A percentile compares a stretch with the other conserved stretches of the same genome.
Evolutionary conservation across 1,140 invertebrate species (phyloP).

Genomic region (Drosophila truncata): DNA sequence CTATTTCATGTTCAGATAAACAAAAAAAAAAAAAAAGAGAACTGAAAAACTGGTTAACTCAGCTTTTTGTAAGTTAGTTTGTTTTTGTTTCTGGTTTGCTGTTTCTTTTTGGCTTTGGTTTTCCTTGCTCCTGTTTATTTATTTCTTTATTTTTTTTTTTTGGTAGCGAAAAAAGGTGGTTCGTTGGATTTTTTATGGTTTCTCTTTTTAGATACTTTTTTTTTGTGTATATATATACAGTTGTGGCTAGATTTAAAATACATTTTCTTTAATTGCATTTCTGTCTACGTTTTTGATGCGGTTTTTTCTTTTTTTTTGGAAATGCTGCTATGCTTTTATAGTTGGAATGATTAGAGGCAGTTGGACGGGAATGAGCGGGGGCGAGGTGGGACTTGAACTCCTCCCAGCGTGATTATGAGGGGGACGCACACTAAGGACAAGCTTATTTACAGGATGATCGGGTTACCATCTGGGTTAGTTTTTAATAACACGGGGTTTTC

Average conservation of each 20-base stretch:
- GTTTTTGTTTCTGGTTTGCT: conserved; percentile 41
- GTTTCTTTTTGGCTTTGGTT: conserved; percentile 51
- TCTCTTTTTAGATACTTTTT: conserved; percentile 45
- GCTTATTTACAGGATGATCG: conserved; percentile 78
- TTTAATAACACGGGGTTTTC: conserved; percentile 15
- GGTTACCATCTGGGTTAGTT: conserved; percentile 29
- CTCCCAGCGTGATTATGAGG: conserved; percentile 53
- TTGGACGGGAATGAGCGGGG: conserved; percentile 1
- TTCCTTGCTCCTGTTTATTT: conserved; percentile 25
- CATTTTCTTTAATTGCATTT: conserved; percentile 66
- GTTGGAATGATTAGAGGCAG: conserved; percentile 32
- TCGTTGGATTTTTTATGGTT: conserved; percentile 77
- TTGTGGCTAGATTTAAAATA: conserved; percentile 63
- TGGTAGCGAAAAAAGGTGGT: conserved; percentile 81
- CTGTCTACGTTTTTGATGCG: conserved; percentile 56
- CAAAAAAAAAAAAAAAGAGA: conserved; percentile 4
- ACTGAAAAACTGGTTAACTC: conserved; percentile 32
- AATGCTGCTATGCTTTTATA: conserved; percentile 67
- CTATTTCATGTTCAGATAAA: conserved; percentile 32
- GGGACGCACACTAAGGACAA: conserved; percentile 71
- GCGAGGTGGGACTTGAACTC: conserved; percentile 7
- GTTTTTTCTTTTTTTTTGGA: conserved; percentile 42
- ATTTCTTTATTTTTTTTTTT: conserved; percentile 26
- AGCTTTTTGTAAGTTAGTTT: conserved; percentile 37
- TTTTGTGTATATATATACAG: conserved; percentile 59